phyloP scores from a whole-genome alignment of 2,888 invertebrate species.

The Loripinus fragilis region DNA sequence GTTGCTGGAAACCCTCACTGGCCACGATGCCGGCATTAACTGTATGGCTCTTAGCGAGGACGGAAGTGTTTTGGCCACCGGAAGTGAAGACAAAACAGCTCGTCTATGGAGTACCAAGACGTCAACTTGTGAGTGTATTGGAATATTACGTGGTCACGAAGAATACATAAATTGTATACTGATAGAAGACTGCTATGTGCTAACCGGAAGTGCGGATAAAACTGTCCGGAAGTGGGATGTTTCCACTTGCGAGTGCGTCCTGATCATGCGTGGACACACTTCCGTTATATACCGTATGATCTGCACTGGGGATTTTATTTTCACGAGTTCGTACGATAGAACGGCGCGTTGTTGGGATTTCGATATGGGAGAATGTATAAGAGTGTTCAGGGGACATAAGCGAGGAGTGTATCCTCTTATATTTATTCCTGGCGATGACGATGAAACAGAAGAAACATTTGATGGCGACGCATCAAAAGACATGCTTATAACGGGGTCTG shows the following conservation, averaged over 20 bases:
- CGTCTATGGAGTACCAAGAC: slow-evolving; percentile 85
- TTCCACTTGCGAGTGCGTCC: slow-evolving; percentile 84
- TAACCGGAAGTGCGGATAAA: slow-evolving; percentile 85
- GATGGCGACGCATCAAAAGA: slow-evolving; percentile 78
- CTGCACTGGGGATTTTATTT: slow-evolving; percentile 83
- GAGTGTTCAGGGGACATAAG: slow-evolving; percentile 84
- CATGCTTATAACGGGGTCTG: slow-evolving; percentile 82
- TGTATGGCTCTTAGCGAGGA: slow-evolving; percentile 85
- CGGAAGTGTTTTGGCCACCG: slow-evolving; percentile 84
- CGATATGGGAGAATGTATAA: slow-evolving; percentile 83
- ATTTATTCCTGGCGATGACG: slow-evolving; percentile 84
- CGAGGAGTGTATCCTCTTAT: slow-evolving; percentile 85
- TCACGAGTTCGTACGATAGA: slow-evolving; percentile 82
- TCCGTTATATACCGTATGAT: slow-evolving; percentile 84
- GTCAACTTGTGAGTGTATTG: slow-evolving; percentile 84
- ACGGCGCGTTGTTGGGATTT: slow-evolving; percentile 84
- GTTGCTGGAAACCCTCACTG: slow-evolving; percentile 79
- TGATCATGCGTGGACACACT: slow-evolving; percentile 83
- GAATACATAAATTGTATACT: slow-evolving; percentile 84
- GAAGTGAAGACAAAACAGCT: slow-evolving; percentile 84
- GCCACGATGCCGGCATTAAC: slow-evolving; percentile 84
- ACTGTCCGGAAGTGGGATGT: slow-evolving; percentile 85
- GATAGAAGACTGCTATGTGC: slow-evolving; percentile 84
- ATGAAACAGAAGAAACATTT: slow-evolving; percentile 71
- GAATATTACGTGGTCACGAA: slow-evolving; percentile 83